Evolutionary conservation across 2,113 vertebrate genomes (phyloP), one percentile per base, ranked within the genome.

Genomic region (Nannospalax galili): DNA sequence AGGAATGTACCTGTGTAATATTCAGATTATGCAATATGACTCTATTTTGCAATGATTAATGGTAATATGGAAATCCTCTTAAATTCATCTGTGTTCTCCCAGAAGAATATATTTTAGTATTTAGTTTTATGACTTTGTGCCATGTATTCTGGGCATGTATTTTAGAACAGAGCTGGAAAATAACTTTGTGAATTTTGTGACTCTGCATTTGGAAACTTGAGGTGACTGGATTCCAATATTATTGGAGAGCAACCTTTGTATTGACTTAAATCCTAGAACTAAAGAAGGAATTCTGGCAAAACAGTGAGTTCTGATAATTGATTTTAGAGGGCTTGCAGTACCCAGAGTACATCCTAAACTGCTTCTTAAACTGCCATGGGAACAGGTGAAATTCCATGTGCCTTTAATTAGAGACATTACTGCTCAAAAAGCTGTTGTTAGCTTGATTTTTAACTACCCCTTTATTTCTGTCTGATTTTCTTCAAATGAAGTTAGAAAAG

Each of bases 1-100:
- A 40, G 58, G 35, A 5, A 22, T 42, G 10, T 72, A 62, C 81
- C 40, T 91, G 40, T 90, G 32, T 74, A 70, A 92, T 90, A 37
- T 67, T 35, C 70, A 58, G 52, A 74, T 94, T 90, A 22, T 89
- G 45, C 3, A 87, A 17, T 35, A n/a, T 93, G 62, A 28, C 35
- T 93, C 16, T 88, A 77, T 58, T 93, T 94, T 92, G 32, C 35
- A 79, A 40, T 72, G 67, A 73, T 90, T 89, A 73, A 84, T 42
- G 56, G 3, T 35, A 74, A 52, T 82, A 78, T 86, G 64, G 64
- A 84, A 97, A 69, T 91, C 89, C 86, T 94, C 35, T 87, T 94
- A 67, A 75, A 30, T 92, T 87, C 48, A 9, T 93, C 14, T 85
- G 19, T 74, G 17, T 78, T 30, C 22, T 88, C 75, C 32, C 58